Evolutionary conservation across 2,888 invertebrate genomes (phyloP).

Genomic region (Panzeria rudis): DNA sequence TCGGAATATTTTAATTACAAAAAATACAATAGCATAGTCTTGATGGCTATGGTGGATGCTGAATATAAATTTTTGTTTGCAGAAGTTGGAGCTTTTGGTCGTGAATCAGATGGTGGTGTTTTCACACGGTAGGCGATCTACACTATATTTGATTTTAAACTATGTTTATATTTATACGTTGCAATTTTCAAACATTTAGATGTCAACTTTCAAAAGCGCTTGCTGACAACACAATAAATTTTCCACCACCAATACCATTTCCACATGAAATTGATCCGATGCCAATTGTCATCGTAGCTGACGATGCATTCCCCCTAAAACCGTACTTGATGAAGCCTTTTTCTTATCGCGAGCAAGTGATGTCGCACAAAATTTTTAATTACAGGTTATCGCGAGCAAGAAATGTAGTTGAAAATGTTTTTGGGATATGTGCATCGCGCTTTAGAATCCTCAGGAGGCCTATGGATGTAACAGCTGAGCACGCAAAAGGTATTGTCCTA

Average conservation of each 20-base stretch:
- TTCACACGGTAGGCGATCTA: not conserved
- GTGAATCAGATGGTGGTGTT: conserved; percentile 37
- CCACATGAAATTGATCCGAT: not conserved
- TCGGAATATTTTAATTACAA: no score
- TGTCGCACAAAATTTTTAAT: not conserved
- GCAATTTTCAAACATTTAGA: conserved; percentile 2
- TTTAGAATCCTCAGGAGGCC: not conserved
- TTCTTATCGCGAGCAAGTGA: conserved; percentile 1
- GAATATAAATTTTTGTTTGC: conserved; percentile 3
- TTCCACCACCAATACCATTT: not conserved
- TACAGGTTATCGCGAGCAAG: no score
- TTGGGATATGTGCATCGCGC: not conserved
- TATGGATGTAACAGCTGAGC: no score
- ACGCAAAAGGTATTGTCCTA: no score
- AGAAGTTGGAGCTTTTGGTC: conserved; percentile 43
- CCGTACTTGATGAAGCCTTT: not conserved
- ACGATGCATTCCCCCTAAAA: not conserved
- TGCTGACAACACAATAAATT: conserved; percentile 25
- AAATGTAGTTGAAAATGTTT: no score
- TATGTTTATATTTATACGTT: not conserved
- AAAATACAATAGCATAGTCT: no score
- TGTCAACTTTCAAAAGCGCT: conserved; percentile 27
- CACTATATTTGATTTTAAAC: not conserved
- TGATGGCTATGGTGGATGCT: no score
- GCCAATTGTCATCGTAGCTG: not conserved